Evolutionary conservation across 2,797 vertebrate genomes (phyloP), one percentile per base, ranked within the genome.

Genomic region (Cryptoblepharus egeriae): DNA sequence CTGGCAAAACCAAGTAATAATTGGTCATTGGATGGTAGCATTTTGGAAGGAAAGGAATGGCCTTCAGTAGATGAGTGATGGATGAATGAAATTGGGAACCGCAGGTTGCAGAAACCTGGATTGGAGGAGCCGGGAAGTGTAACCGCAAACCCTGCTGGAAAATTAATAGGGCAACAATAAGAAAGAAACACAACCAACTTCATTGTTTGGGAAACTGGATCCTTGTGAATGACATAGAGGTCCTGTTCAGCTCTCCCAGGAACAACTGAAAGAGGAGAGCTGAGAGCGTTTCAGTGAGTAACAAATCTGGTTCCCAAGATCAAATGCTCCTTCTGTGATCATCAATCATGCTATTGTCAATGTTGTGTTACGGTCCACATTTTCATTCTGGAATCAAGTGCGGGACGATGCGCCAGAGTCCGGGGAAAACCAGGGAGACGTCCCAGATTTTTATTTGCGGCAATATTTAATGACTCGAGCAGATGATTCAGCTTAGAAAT

Each of bases 201-300:
- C 89, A 89, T 95, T 96, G 94, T 96, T 83, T 78, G 68, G 71
- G 94, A 90, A 95, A 96, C 86, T 63, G 73, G 91, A 95, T 93
- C 89, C 0, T 0, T 71, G 45, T 94, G 91, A 94, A 92, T 88
- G 88, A 88, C 81, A 86, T 76, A 83, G 77, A 0, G 72, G 77
- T 72, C 86, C 86, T 75, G 61, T 86, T 81, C 75, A 37, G 9
- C 32, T 92, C 89, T 67, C 74, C 39, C 45, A 77, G 73, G 89
- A 91, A 68, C 28, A 69, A 75, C 68, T 87, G 89, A 90, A 90
- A 88, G 71, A 75, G 65, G 49, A 69, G 68, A 8, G 4, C 15
- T 6, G 45, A 28, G 35, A 20, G 22, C 42, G 75, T 69, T 91
- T 88, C 71, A 77, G 35, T 24, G 1, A 1, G 60, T 70, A 67